Evolutionary conservation across 2,888 invertebrate genomes (phyloP).

Genomic region (Ormyrus pomaceus): DNA sequence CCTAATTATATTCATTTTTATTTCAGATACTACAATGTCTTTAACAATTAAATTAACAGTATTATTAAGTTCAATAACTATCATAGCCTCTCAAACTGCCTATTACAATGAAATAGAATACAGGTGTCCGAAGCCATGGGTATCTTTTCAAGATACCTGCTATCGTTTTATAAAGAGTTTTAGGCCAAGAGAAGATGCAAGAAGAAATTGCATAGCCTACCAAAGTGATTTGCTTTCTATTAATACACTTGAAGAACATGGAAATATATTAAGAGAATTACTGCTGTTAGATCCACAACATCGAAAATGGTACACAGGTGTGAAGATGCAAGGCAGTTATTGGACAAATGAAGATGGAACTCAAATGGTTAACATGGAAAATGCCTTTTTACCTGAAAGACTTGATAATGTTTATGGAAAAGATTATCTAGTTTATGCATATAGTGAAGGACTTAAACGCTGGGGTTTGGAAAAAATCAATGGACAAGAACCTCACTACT

Average conservation of each 20-base stretch:
- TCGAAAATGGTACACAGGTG: constrained; percentile 91
- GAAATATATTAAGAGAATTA: constrained; percentile 89
- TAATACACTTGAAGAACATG: constrained; percentile 90
- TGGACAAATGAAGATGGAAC: constrained; percentile 94
- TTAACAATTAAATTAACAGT: constrained; percentile 36
- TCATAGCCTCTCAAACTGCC: constrained; percentile 62
- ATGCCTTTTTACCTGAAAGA: constrained; percentile 86
- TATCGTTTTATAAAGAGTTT: constrained; percentile 95
- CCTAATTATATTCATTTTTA: background rate
- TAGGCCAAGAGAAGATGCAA: constrained; percentile 87
- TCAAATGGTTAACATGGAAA: constrained; percentile 86
- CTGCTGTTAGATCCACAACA: constrained; percentile 90
- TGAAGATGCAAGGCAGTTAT: constrained; percentile 84
- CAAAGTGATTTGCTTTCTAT: constrained; percentile 89
- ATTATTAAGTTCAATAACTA: constrained; percentile 30
- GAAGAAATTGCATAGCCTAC: constrained; percentile 88
- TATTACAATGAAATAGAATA: constrained; percentile 63
- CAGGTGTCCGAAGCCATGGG: constrained; percentile 91
- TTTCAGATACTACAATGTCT: constrained; percentile 54
- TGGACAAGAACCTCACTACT: constrained; percentile 86
- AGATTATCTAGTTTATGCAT: constrained; percentile 87
- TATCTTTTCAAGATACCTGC: constrained; percentile 87
- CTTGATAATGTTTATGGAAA: constrained; percentile 77
- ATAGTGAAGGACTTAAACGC: constrained; percentile 79
- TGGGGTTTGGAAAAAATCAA: constrained; percentile 91